phyloP scores from a whole-genome alignment of 2,888 invertebrate species.

The Salpingus planirostris region DNA sequence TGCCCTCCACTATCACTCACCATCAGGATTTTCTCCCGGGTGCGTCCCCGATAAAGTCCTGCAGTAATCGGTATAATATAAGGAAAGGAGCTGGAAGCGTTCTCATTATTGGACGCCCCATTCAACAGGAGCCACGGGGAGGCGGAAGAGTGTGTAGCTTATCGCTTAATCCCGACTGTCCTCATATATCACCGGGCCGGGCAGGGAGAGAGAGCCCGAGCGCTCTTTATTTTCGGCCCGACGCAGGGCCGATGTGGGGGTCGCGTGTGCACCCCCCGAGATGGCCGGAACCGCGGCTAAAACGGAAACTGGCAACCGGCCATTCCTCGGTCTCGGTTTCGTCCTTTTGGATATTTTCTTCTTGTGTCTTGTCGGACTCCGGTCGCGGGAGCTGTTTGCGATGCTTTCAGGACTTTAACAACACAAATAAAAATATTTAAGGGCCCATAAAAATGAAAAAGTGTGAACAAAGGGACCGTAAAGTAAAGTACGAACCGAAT shows the following conservation, averaged over 20 bases:
- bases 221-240: conserved; percentile 8
- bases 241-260: too few species aligned
- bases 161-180: conserved; percentile 34
- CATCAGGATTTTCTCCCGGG: too few species aligned
- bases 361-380: conserved; percentile 16
- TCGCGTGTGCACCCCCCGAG: too few species aligned
- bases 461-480: conserved; percentile 14
- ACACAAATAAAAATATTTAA: conserved; percentile 22
- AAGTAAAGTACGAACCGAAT: too few species aligned
- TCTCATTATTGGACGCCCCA: conserved; percentile 22
- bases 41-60: too few species aligned
- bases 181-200: conserved; percentile 30
- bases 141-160: conserved; percentile 32
- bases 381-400: conserved; percentile 20
- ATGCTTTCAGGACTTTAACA: conserved; percentile 20
- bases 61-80: too few species aligned
- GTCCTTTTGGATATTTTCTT: conserved; percentile 23
- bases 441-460: conserved; percentile 17
- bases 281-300: conserved; percentile 23
- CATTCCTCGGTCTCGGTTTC: conserved; percentile 29
- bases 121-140: conserved; percentile 32
- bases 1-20: too few species aligned
- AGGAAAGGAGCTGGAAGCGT: conserved; percentile 4
- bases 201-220: too few species aligned
- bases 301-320: conserved; percentile 29